phyloP scores from a whole-genome alignment of 1,140 invertebrate species.

The Laupala kohalensis region DNA sequence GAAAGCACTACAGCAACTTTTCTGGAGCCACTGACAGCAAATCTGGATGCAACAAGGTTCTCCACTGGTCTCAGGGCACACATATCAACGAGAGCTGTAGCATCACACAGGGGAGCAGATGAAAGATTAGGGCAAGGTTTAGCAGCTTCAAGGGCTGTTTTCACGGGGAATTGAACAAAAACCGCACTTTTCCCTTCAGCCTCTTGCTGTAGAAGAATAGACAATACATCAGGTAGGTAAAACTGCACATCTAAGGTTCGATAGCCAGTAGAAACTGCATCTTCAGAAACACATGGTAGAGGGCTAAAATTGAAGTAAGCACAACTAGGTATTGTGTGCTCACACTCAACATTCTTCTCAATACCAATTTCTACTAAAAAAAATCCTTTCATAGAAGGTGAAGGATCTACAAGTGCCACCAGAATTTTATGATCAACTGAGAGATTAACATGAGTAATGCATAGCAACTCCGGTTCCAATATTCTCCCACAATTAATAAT shows the following conservation, averaged over 20 bases:
- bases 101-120: conserved; percentile 2
- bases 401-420: conserved; percentile 5
- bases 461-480: background rate
- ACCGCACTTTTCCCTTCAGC: conserved; percentile 35
- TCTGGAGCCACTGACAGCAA: conserved; percentile 74
- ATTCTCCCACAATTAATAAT: conserved; percentile 1
- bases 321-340: conserved; percentile 7
- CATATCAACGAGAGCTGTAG: conserved; percentile 19
- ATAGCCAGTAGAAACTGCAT: background rate
- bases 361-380: conserved; percentile 29
- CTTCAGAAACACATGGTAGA: background rate
- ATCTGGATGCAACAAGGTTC: conserved; percentile 51
- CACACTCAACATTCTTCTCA: conserved; percentile 5
- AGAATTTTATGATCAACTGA: conserved; percentile 2
- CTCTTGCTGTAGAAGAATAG: conserved; percentile 51
- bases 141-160: background rate
- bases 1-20: conserved; percentile 80
- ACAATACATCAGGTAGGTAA: conserved; percentile 65
- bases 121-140: background rate
- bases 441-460: background rate
- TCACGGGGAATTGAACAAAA: conserved; percentile 48
- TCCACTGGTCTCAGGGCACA: conserved; percentile 40
- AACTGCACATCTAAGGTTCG: conserved; percentile 56
- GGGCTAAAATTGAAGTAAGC: conserved; percentile 20
- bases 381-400: conserved; percentile 22